Conservation (phyloP, 2,113 vertebrate species). For the Polypterus bichir region DNA sequence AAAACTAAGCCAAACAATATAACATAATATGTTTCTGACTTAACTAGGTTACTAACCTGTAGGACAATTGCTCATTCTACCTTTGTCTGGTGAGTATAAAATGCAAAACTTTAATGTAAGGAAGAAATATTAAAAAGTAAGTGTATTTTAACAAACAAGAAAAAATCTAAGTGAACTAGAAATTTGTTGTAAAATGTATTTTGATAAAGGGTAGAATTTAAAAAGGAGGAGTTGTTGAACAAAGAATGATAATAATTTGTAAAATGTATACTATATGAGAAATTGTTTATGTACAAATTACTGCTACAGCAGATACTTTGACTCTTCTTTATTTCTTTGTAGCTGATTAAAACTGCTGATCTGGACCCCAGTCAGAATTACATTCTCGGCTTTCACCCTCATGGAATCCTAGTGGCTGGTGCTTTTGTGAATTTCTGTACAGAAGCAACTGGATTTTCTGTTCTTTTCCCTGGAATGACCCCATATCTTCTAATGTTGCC, state of each 20-base stretch:
- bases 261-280: not conserved
- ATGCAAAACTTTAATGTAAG: no score
- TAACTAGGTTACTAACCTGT: no score
- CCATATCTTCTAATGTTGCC: conserved; percentile 70
- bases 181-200: not conserved
- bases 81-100: no score
- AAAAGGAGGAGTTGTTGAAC: not conserved
- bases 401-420: conserved; percentile 69
- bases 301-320: not conserved
- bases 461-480: conserved; percentile 62
- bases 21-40: no score
- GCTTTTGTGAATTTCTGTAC: conserved; percentile 81
- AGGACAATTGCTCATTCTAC: no score
- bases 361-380: conserved; percentile 77
- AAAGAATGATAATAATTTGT: not conserved
- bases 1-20: no score
- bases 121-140: no score
- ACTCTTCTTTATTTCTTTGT: conserved; percentile 1
- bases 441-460: conserved; percentile 55
- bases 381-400: conserved; percentile 78
- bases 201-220: not conserved
- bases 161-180: no score
- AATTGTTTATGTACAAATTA: not conserved
- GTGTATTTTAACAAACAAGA: no score
- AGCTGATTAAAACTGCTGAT: conserved; percentile 80